A percentile compares a stretch with the other conserved stretches of the same genome.
phyloP scores from a whole-genome alignment of 2,888 invertebrate genomes.

The Drosophila recens region DNA sequence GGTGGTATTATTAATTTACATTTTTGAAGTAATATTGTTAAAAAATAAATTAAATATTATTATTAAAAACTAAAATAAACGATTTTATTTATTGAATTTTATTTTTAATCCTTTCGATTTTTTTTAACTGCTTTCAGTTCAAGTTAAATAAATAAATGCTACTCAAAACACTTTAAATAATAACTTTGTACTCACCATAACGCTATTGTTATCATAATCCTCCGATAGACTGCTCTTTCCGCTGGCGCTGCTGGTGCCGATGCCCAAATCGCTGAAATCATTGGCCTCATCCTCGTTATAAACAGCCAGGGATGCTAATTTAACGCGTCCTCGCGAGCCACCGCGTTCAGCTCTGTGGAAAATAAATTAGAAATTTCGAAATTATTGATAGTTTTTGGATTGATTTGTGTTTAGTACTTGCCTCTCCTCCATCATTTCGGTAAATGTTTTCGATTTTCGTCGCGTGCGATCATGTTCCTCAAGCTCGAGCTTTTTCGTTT shows the following conservation, averaged over 20 bases:
- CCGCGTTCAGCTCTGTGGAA: slow-evolving; percentile 83
- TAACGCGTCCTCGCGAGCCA: slow-evolving; percentile 86
- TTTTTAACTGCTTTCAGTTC: no score
- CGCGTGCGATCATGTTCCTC: slow-evolving; percentile 90
- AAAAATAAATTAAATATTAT: no score
- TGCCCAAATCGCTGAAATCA: slow-evolving; percentile 93
- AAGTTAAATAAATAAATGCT: not conserved
- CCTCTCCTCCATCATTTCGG: slow-evolving; percentile 97
- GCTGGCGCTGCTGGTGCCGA: slow-evolving; percentile 88
- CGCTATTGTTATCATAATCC: slow-evolving; percentile 88
- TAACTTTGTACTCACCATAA: slow-evolving; percentile 86
- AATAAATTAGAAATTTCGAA: not conserved
- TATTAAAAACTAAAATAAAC: no score
- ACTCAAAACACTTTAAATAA: not conserved
- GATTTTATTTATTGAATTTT: no score
- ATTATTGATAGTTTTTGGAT: not conserved
- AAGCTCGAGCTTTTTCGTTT: slow-evolving; percentile 94
- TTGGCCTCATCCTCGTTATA: slow-evolving; percentile 93
- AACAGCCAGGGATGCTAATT: slow-evolving; percentile 88
- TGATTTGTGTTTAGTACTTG: slow-evolving; percentile 82
- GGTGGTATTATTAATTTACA: no score
- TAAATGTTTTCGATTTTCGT: slow-evolving; percentile 95
- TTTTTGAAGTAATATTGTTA: no score
- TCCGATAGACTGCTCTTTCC: slow-evolving; percentile 88
- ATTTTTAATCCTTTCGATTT: no score